Base-by-base conservation (phyloP, 2,888 invertebrate genomes). In the Noctua fimbriata region DNA sequence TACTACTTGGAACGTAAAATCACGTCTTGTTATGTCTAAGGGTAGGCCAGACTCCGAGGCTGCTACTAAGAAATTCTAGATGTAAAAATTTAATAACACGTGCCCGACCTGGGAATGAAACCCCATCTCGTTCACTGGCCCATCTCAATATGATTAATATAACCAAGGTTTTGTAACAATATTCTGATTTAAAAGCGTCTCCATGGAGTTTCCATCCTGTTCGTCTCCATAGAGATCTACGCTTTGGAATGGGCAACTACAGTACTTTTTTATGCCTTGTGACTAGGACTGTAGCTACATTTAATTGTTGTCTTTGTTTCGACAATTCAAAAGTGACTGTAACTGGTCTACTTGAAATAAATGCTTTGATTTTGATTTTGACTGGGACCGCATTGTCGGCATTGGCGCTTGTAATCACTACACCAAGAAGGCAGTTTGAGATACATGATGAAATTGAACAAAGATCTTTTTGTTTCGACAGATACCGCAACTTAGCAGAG, bases 401-500 rank as follows among this genome's bases (percentile, higher is more conserved):
- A 60, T 28, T 58, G 14, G 28, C 4, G 4, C 28, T 32, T 28
- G 32, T 18, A 63, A 32, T 63, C 0, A 32, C 18, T 14, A 14
- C 2, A n/a, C 28, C n/a, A n/a, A 60, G 7, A 18, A 9, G 2
- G 28, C 28, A 60, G 28, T 60, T 28, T 60, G 60, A 60, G 28
- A 28, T 60, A 28, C 28, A 21, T 28, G 28, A 60, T 44, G 2
- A 24, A 55, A 66, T 12, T 66, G 6, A 58, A 49, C 7, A 2
- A 16, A 63, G 18, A 28, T n/a, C 1, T 41, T 32, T 75, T 18
- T 63, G 47, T 2, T 32, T 41, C 16, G n/a, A 36, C 89, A 96
- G 97, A 81, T 97, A 97, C 82, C 94, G 97, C 55, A 97, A 95
- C 85, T 90, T 97, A 76, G 97, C 97, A 0, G 97, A 97, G 90